Conservation (phyloP, 2,797 vertebrate genomes). For the Cryptoblepharus egeriae region DNA sequence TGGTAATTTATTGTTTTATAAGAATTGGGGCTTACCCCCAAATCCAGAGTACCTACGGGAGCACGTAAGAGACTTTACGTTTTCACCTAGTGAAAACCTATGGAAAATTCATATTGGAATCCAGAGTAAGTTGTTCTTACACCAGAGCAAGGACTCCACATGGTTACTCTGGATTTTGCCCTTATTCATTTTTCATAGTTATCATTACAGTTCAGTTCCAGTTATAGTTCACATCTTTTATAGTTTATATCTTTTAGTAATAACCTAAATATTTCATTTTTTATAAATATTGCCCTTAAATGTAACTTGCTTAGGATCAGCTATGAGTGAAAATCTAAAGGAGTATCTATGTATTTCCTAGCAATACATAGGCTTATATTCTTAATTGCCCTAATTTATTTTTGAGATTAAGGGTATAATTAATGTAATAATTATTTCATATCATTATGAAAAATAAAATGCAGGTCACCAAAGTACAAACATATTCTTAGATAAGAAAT, state of each 20-base stretch:
- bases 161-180: too few species aligned
- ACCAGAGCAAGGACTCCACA: too few species aligned
- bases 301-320: neutral
- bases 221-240: neutral
- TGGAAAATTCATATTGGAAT: too few species aligned
- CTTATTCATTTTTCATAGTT: neutral
- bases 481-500: neutral
- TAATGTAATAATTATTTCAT: neutral
- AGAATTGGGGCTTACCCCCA: too few species aligned
- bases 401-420: neutral
- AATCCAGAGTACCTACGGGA: too few species aligned
- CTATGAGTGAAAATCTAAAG: neutral
- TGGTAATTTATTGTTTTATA: neutral
- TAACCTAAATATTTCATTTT: neutral
- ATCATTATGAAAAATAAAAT: neutral
- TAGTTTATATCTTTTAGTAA: neutral
- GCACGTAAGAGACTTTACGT: too few species aligned
- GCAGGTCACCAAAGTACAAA: neutral
- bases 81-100: too few species aligned
- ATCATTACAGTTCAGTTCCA: neutral
- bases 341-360: neutral
- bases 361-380: neutral
- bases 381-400: neutral
- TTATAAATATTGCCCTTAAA: neutral
- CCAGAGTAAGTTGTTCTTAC: too few species aligned